Percentiles rank a stretch among this genome's conserved stretches.
phyloP scores from a whole-genome alignment of 1,140 invertebrate species.

The Ectropis grisescens region DNA sequence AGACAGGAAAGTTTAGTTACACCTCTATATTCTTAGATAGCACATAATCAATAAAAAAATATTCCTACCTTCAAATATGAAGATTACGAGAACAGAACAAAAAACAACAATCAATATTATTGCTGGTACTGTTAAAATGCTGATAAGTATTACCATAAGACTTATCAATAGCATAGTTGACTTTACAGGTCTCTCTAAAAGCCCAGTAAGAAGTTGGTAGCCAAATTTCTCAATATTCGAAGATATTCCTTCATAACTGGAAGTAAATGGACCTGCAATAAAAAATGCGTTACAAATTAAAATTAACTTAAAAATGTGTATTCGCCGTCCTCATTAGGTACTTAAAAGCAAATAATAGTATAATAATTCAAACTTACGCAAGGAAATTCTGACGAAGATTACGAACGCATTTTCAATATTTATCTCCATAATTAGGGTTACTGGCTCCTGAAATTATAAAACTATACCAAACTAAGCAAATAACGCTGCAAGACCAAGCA shows the following conservation, averaged over 20 bases:
- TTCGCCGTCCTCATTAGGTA: not conserved
- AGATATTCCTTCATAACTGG: constrained; percentile 1
- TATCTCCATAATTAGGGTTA: constrained; percentile 22
- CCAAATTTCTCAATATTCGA: not conserved
- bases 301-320: not conserved
- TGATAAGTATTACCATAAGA: constrained; percentile 7
- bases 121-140: not conserved
- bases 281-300: not conserved
- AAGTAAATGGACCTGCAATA: constrained; percentile 22
- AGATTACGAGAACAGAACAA: too few relatives aligned
- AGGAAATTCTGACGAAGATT: constrained; percentile 15
- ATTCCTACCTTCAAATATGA: too few relatives aligned
- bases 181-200: constrained; percentile 20
- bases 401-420: constrained; percentile 29
- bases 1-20: too few relatives aligned
- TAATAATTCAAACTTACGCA: constrained; percentile 20
- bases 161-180: constrained; percentile 16
- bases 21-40: too few relatives aligned
- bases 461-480: too few relatives aligned
- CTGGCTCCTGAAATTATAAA: too few relatives aligned
- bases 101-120: not conserved
- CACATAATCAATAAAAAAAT: too few relatives aligned
- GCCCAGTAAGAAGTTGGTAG: not conserved
- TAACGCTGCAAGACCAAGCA: too few relatives aligned
- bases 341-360: not conserved